These are phyloP conservation scores for Helogale parvula DNA, from an alignment of 2,113 vertebrate species.

Conservation along the genomic window DNA sequence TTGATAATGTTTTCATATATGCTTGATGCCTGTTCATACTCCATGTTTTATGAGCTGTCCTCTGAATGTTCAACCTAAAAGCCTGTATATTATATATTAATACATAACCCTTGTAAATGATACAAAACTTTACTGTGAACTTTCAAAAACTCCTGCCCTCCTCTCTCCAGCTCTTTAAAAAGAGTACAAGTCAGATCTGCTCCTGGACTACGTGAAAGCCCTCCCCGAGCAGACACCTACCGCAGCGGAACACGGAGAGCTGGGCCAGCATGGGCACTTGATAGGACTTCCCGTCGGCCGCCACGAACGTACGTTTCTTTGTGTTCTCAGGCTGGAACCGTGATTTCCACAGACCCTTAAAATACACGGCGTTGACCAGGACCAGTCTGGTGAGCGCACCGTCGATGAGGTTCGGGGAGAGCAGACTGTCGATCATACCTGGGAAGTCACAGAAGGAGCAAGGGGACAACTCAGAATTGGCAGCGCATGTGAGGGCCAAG, in stretches of 20 bases:
- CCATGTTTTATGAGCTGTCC: neutral
- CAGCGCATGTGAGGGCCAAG: accelerated
- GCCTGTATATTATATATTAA: neutral
- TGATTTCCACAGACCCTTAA: conserved; percentile 97
- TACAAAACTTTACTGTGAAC: neutral
- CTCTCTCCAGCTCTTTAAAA: neutral
- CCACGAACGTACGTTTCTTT: conserved; percentile 91
- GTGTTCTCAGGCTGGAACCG: conserved; percentile 94
- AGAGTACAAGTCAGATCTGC: neutral
- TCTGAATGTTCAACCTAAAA: neutral
- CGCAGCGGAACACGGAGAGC: conserved; percentile 91
- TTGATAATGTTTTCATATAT: neutral
- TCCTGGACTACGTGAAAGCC: neutral
- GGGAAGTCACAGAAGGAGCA: conserved; percentile 53
- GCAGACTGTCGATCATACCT: conserved; percentile 94
- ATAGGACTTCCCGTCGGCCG: conserved; percentile 88
- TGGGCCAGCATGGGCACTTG: conserved; percentile 97
- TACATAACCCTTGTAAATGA: neutral
- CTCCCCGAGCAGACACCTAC: conserved; percentile 83
- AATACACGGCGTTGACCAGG: conserved; percentile 93
- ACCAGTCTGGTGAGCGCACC: conserved; percentile 89
- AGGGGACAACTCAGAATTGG: neutral
- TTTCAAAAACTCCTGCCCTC: neutral
- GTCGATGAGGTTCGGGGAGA: conserved; percentile 91
- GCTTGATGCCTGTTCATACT: neutral